phyloP scores from a whole-genome alignment of 2,797 vertebrate species.

The Mus minutoides region DNA sequence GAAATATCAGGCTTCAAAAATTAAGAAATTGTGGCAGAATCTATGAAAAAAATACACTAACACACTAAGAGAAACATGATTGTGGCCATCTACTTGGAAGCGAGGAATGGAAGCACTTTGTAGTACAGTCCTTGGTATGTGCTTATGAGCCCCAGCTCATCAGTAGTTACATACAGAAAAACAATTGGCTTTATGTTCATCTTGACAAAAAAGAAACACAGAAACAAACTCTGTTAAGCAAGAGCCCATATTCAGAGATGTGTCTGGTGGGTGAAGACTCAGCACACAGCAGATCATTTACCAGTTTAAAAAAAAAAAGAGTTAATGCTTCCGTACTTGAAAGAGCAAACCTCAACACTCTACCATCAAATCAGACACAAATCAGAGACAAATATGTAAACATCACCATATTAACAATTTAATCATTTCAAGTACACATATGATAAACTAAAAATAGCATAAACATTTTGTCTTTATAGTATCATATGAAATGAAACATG shows the following conservation, averaged over 20 bases:
- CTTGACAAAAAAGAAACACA: slow-evolving; percentile 19
- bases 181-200: not conserved
- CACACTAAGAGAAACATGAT: not conserved
- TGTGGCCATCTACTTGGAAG: not conserved
- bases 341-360: not conserved
- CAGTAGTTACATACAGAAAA: not conserved
- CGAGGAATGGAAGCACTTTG: not conserved
- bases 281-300: not conserved
- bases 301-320: not conserved
- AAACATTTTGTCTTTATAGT: not conserved
- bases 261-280: not conserved
- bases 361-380: not conserved
- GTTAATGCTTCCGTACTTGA: not conserved
- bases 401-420: not conserved
- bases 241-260: not conserved
- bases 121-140: not conserved
- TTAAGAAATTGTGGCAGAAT: not conserved
- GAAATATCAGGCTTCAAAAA: not conserved
- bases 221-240: not conserved
- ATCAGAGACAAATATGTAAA: not conserved
- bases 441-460: not conserved
- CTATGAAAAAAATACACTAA: not conserved
- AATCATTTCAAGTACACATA: not conserved
- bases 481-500: not conserved
- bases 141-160: not conserved